phyloP scores from a whole-genome alignment of 1,140 invertebrate genomes.

The Orchesella cincta region DNA sequence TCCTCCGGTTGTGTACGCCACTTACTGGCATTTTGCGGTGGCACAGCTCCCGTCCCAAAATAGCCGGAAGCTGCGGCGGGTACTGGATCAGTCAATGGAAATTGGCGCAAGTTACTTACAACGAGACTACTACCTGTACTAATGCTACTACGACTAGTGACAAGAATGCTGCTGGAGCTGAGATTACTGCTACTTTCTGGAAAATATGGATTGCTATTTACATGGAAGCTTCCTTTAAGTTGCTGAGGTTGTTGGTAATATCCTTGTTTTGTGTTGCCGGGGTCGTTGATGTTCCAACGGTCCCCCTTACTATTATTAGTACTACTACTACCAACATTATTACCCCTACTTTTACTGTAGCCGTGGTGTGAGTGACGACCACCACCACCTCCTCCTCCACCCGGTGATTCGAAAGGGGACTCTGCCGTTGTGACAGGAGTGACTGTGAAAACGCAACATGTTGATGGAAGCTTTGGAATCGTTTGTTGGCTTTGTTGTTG shows the following conservation, averaged over 20 bases:
- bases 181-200: background rate
- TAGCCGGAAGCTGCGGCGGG: background rate
- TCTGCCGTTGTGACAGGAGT: background rate
- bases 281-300: conserved; percentile 7
- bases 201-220: background rate
- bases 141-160: background rate
- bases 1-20: conserved; percentile 10
- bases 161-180: background rate
- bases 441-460: conserved; percentile 36
- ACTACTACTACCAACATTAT: background rate
- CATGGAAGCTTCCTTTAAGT: conserved; percentile 11
- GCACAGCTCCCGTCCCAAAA: background rate
- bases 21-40: background rate
- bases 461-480: conserved; percentile 34
- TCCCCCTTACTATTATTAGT: conserved; percentile 10
- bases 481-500: conserved; percentile 3
- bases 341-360: conserved; percentile 1
- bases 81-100: conserved; percentile 6
- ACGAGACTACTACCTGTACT: conserved; percentile 3
- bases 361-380: conserved; percentile 13
- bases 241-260: conserved; percentile 2
- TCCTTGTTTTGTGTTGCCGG: background rate
- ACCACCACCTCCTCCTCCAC: conserved; percentile 1
- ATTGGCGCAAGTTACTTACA: conserved; percentile 11
- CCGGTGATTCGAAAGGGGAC: background rate